A percentile compares a stretch with the other conserved stretches of the same genome.
phyloP scores from a whole-genome alignment of 2,797 vertebrate species.

The Xenopus petersii region DNA sequence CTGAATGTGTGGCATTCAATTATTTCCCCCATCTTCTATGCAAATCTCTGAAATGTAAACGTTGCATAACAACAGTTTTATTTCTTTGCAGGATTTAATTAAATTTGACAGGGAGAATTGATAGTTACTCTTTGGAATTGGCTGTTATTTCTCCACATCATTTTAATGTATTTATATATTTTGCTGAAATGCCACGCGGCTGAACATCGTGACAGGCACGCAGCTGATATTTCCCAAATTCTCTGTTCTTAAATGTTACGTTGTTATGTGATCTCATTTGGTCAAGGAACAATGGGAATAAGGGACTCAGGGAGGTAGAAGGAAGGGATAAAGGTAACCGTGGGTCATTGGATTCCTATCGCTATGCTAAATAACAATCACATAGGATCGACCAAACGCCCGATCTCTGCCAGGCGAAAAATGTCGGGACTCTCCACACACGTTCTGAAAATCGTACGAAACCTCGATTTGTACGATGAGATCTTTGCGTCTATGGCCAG shows the following conservation, averaged over 20 bases:
- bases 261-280: background rate
- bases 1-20: conserved; percentile 48
- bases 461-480: no score
- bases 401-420: no score
- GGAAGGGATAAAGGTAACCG: no score
- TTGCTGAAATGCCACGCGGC: conserved; percentile 40
- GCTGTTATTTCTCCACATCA: conserved; percentile 40
- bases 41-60: conserved; percentile 56
- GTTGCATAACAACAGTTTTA: conserved; percentile 49
- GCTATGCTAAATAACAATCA: no score
- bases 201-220: conserved; percentile 24
- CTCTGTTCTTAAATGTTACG: conserved; percentile 5
- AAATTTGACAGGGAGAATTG: conserved; percentile 46
- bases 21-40: conserved; percentile 48
- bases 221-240: conserved; percentile 18
- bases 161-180: conserved; percentile 45
- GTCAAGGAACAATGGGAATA: background rate
- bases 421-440: no score
- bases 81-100: conserved; percentile 48
- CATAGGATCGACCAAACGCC: no score
- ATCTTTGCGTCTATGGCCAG: no score
- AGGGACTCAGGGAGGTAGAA: background rate
- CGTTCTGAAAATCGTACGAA: no score
- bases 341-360: no score
- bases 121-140: conserved; percentile 48